A percentile compares a stretch with the other conserved stretches of the same genome.
These are phyloP conservation scores for Galeruca laticollis DNA, from an alignment of 2,888 invertebrate genomes.

Conservation along the genomic window DNA sequence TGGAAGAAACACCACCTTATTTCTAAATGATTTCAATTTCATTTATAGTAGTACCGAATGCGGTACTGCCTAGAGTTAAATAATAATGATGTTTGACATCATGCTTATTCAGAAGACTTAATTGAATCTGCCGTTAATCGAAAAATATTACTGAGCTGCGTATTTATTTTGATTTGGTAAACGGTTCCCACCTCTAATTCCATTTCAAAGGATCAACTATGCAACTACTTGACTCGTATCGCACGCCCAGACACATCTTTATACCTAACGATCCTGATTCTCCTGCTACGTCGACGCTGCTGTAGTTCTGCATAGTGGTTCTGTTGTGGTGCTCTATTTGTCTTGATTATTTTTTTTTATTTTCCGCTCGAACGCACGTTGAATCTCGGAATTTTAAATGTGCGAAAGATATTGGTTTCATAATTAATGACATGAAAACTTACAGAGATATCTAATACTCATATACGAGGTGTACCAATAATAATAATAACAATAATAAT, in stretches of 20 bases:
- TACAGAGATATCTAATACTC: background rate
- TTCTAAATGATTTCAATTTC: too few species aligned
- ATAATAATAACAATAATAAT: background rate
- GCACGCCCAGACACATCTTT: constrained; percentile 38
- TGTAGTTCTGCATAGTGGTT: constrained; percentile 13
- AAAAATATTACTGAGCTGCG: too few species aligned
- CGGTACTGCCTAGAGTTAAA: too few species aligned
- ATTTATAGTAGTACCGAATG: too few species aligned
- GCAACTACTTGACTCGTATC: constrained; percentile 30
- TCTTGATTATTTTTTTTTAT: background rate
- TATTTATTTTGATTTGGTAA: background rate
- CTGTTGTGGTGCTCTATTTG: constrained; percentile 1
- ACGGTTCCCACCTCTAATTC: constrained; percentile 17
- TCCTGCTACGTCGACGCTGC: constrained; percentile 8
- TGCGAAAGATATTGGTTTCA: background rate
- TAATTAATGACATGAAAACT: background rate
- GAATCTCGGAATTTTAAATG: background rate
- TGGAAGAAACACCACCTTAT: too few species aligned
- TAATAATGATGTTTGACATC: too few species aligned
- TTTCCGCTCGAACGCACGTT: constrained; percentile 4
- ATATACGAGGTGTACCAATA: background rate
- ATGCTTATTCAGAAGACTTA: too few species aligned
- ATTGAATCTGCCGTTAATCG: too few species aligned
- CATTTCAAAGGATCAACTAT: constrained; percentile 17
- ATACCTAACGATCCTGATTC: constrained; percentile 29